Base-by-base conservation (phyloP, 2,797 vertebrate species). In the Acanthiza pusilla region DNA sequence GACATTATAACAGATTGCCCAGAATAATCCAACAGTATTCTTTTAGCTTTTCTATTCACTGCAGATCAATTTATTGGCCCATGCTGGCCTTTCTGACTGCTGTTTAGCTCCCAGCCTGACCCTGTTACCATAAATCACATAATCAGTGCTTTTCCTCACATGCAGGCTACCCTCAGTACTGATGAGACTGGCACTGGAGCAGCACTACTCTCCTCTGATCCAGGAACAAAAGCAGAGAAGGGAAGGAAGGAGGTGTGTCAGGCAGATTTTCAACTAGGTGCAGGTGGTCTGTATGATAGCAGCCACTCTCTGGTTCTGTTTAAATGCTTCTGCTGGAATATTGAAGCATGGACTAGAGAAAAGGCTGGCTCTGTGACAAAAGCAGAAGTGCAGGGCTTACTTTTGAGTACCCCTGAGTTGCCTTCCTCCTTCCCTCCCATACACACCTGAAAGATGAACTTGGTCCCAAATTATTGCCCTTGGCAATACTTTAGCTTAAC, bases 381-480 rank as follows among this genome's bases (percentile, higher is more conserved):
- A 25, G 25, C 58, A 75, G 55, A 20, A 0, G 0, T 19, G 47
- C 45, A 42, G 13, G 45, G 9, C 8, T 71, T 38, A 32, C 13
- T 68, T 68, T 12, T 13, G 29, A 13, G 8, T 54, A 40, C 9
- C 10, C 57, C 30, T 27, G 25, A 40, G 22, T 18, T 74, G 61
- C 67, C 34, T 19, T 3, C 2, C 22, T 76, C 42, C n/a, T 70
- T 75, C 23, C 25, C 5, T 75, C 62, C 32, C 34, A 4, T 32
- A 17, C 11, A 16, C 22, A 38, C 13, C 10, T 40, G 20, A 65
- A 75, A 70, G 16, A 42, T 6, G 1, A 60, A 18, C 57, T 71
- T 61, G 43, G 12, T 32, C 27, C 40, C n/a, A 71, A 14, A 62
- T 76, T 40, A 47, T 11, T 55, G 15, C 17, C 25, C 10, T 47